These are phyloP conservation scores for Sinodicranocentrus sp. DNA, from an alignment of 2,888 invertebrate genomes.

Conservation along the genomic window DNA sequence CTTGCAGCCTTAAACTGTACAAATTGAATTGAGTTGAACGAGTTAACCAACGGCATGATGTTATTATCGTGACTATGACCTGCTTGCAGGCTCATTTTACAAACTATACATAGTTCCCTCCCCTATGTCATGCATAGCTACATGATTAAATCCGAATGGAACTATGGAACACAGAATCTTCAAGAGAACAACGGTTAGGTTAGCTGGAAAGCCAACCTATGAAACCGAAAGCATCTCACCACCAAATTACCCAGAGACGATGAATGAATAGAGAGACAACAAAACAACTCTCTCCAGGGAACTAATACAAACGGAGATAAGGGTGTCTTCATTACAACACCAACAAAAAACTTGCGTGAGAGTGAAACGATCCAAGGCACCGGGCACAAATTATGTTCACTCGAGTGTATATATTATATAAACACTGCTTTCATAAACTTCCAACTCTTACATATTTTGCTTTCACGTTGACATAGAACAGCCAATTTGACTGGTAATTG, in stretches of 20 bases:
- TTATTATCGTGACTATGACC: no score
- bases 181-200: background rate
- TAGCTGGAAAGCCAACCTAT: slow-evolving; percentile 18
- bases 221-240: slow-evolving; percentile 13
- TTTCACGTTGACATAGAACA: slow-evolving; percentile 2
- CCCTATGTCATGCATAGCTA: background rate
- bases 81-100: background rate
- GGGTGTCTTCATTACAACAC: slow-evolving; percentile 58
- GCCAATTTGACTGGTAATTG: slow-evolving; percentile 17
- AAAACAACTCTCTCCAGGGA: slow-evolving; percentile 62
- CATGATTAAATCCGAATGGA: slow-evolving; percentile 9
- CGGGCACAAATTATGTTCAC: background rate
- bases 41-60: no score
- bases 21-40: no score
- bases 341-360: slow-evolving; percentile 28
- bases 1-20: no score
- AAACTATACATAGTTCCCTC: background rate
- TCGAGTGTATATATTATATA: background rate
- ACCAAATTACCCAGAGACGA: slow-evolving; percentile 37
- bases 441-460: background rate
- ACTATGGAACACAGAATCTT: background rate
- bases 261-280: slow-evolving; percentile 44
- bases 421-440: background rate
- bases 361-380: background rate
- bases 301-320: slow-evolving; percentile 61